phyloP scores from a whole-genome alignment of 2,888 invertebrate species.

The Podabrus alpinus region DNA sequence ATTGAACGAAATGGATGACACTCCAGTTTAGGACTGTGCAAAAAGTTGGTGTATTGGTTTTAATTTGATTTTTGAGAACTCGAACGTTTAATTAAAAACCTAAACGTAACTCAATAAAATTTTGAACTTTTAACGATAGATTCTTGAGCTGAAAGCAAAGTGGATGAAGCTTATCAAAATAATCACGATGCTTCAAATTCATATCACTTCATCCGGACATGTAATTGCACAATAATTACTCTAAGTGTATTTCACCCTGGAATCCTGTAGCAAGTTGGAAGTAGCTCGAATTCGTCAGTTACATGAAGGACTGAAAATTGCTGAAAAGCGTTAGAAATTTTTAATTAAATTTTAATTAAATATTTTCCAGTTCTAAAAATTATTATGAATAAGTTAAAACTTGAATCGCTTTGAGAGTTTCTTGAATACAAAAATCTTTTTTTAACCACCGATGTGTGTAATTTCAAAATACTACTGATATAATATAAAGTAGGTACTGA shows the following conservation, averaged over 20 bases:
- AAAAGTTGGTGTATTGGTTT: background rate
- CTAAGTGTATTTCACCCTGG: background rate
- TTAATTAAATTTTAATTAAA: background rate
- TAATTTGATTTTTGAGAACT: background rate
- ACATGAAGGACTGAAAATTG: background rate
- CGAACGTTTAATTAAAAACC: background rate
- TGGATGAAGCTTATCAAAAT: background rate
- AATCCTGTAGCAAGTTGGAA: background rate
- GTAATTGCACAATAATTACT: background rate
- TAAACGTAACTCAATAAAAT: background rate
- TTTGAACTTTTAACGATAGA: background rate
- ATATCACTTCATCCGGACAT: background rate
- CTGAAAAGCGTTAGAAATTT: background rate
- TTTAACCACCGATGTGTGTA: background rate
- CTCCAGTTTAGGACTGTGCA: background rate
- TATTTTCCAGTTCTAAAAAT: background rate
- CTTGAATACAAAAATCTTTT: background rate
- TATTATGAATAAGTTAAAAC: background rate
- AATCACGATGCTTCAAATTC: background rate
- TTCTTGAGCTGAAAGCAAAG: background rate
- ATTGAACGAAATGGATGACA: background rate
- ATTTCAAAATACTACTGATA: background rate
- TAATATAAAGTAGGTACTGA: background rate
- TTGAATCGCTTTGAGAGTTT: background rate
- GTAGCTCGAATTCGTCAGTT: background rate